Conservation (phyloP, 2,113 vertebrate genomes). For the Tachycineta bicolor region DNA sequence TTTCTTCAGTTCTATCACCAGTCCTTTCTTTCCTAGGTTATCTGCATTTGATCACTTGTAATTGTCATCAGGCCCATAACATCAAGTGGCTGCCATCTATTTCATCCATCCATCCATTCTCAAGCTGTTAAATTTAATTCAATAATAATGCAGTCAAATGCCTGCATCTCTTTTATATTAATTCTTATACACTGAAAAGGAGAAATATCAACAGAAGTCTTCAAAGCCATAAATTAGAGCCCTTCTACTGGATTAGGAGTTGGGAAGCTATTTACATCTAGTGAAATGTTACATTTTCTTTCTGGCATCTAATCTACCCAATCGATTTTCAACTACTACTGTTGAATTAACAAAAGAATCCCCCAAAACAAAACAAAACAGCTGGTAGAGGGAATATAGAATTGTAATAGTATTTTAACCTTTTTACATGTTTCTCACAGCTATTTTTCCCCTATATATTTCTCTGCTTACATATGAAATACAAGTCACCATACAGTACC, state of each 20-base stretch:
- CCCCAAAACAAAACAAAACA: background rate
- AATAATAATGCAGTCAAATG: background rate
- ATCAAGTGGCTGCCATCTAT: background rate
- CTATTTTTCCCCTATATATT: background rate
- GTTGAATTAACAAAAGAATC: background rate
- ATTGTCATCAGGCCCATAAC: background rate
- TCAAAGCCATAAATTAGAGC: background rate
- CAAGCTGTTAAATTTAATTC: background rate
- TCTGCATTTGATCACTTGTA: background rate
- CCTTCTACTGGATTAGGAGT: background rate
- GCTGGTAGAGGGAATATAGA: background rate
- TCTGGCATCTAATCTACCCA: background rate
- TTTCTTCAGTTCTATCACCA: background rate
- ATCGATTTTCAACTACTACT: background rate
- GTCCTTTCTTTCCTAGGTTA: background rate
- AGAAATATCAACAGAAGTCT: background rate
- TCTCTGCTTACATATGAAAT: background rate
- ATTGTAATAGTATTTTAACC: background rate
- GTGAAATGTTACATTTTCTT: background rate
- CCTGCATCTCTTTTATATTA: background rate
- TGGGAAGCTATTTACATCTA: background rate
- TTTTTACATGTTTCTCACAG: background rate
- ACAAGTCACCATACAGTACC: slow-evolving; percentile 71
- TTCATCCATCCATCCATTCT: background rate
- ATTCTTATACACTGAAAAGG: background rate